Evolutionary conservation across 2,113 vertebrate species (phyloP).

Genomic region (Corvus moneduloides): DNA sequence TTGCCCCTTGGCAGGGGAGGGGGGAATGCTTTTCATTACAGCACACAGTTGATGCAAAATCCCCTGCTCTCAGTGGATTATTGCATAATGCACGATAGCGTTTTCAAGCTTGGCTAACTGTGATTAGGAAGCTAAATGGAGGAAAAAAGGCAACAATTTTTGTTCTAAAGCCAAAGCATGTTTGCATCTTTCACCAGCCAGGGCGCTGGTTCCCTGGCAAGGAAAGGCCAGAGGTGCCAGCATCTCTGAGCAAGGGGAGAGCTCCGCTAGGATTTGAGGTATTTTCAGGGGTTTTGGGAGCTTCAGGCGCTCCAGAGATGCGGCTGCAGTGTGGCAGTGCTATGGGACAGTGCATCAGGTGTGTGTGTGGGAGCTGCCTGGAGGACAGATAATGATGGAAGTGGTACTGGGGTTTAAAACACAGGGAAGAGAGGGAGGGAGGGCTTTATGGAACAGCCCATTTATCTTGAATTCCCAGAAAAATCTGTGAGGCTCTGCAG

Average conservation of each 20-base stretch:
- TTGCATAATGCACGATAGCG: conserved; percentile 41
- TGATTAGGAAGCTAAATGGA: conserved; percentile 41
- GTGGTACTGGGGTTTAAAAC: neutral
- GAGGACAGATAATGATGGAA: neutral
- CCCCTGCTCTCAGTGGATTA: neutral
- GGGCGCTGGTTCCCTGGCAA: neutral
- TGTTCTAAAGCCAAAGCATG: neutral
- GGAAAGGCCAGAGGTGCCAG: neutral
- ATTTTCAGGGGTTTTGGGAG: neutral
- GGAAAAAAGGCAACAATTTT: conserved; percentile 2
- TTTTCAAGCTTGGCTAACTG: conserved; percentile 42
- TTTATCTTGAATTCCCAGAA: conserved; percentile 54
- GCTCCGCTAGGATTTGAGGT: neutral
- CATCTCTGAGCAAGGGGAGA: neutral
- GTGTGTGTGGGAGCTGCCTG: rapidly evolving
- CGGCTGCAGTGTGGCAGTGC: neutral
- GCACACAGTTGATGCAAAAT: neutral
- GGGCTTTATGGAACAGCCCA: neutral
- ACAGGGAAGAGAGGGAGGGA: neutral
- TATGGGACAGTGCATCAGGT: neutral
- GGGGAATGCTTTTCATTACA: neutral
- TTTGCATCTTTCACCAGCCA: neutral
- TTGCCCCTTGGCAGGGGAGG: neutral
- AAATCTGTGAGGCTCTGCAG: conserved; percentile 46
- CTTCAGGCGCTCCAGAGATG: neutral